Base-by-base conservation (phyloP, 2,888 invertebrate genomes). In the Flexamia atlantica region DNA sequence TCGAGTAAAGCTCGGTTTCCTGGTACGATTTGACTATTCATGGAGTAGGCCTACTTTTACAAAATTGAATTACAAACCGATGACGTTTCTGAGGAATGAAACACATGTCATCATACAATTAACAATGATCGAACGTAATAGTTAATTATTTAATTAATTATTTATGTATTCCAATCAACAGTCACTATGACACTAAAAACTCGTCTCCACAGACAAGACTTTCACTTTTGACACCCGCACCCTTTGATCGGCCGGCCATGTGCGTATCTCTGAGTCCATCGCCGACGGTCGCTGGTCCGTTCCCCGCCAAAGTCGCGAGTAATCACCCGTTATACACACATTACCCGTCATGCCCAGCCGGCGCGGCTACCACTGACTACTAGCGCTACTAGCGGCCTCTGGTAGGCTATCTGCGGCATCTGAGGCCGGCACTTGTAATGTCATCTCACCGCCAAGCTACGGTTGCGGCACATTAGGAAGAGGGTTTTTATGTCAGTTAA, bases 301-400 rank as follows among this genome's bases (percentile, higher is more conserved):
- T 64, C 14, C 64, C 64, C 64, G 64, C 64, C 64, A 64, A 64
- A 64, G 64, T 64, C 28, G 14, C 28, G 14, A 30, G 17, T 64
- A 64, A 64, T 28, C 64, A 30, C 25, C 28, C 64, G 64, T 64
- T 64, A 64, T 64, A 64, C 57, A 57, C 64, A 28, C 28, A 30
- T 64, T 53, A 53, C 64, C 28, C 64, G 64, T 28, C 64, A 64
- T 64, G 64, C 64, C 28, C 25, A 3, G 14, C 30, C 30, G 30
- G 17, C 17, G 64, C 64, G 64, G 64, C 28, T 28, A 28, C 64
- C 17, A 23, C 20, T 10, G 23, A 28, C 28, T 28, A 14, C 64
- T 28, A 57, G 9, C 50, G 5, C 23, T 20, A 64, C 64, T 30
- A 64, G 64, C 64, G 30, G 28, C 64, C 28, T 28, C 53, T 23